phyloP scores from a whole-genome alignment of 2,797 vertebrate genomes.

The Distichodus sexfasciatus region DNA sequence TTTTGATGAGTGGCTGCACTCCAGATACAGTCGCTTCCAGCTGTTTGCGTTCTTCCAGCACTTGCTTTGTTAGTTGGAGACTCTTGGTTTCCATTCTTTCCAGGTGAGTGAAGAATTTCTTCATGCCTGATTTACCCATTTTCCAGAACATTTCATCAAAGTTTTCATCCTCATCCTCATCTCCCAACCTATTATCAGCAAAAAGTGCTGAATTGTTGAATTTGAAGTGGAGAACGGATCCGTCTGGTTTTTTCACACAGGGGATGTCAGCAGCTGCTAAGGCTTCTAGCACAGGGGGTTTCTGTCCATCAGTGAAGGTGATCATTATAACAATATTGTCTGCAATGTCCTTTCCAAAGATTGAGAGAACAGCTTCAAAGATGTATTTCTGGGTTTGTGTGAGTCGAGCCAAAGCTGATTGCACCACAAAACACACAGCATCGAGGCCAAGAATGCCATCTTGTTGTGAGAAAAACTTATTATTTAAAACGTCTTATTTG shows the following conservation, averaged over 20 bases:
- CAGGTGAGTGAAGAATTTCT: conserved; percentile 46
- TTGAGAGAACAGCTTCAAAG: conserved; percentile 52
- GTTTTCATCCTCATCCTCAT: conserved; percentile 29
- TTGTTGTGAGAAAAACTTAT: conserved; percentile 17
- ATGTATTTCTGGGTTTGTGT: conserved; percentile 46
- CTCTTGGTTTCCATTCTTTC: conserved; percentile 45
- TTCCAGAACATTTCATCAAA: conserved; percentile 63
- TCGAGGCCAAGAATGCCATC: conserved; percentile 14
- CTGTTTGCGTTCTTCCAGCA: conserved; percentile 40
- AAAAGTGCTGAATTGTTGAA: conserved; percentile 59
- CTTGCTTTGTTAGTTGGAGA: conserved; percentile 47
- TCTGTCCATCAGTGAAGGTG: conserved; percentile 55
- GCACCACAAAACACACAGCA: conserved; percentile 43
- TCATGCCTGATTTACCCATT: conserved; percentile 56
- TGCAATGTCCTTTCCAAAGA: conserved; percentile 55
- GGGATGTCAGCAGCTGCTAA: conserved; percentile 29
- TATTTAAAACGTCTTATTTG: too few species aligned
- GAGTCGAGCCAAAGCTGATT: conserved; percentile 33
- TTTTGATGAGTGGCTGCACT: conserved; percentile 50
- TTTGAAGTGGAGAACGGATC: conserved; percentile 51
- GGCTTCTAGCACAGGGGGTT: conserved; percentile 38
- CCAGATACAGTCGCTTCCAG: conserved; percentile 39
- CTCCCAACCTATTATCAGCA: conserved; percentile 33
- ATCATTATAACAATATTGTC: conserved; percentile 57
- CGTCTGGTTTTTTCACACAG: conserved; percentile 28